Percentiles rank a stretch among this genome's conserved stretches.
Conservation (phyloP, 2,888 invertebrate species). For the Platycheirus albimanus region DNA sequence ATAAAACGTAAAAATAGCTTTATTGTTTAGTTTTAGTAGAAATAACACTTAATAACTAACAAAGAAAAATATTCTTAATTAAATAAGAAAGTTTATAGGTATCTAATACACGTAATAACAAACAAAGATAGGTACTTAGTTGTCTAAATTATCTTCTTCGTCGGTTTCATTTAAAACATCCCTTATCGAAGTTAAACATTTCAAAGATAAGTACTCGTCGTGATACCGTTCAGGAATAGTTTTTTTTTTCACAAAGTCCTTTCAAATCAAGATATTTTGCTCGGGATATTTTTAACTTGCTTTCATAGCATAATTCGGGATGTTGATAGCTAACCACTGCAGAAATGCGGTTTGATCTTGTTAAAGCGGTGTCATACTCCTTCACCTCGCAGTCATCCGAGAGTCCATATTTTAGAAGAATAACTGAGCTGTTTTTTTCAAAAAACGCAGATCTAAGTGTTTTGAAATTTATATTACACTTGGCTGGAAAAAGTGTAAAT, state of each 20-base stretch:
- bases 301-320: no score
- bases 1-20: neutral
- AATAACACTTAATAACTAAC: no score
- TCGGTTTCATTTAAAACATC: slow-evolving; percentile 15
- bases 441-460: neutral
- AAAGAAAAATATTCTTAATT: neutral
- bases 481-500: neutral
- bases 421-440: slow-evolving; percentile 6
- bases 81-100: neutral
- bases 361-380: no score
- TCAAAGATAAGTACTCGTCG: slow-evolving; percentile 10
- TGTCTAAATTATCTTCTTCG: no score
- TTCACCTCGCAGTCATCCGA: no score
- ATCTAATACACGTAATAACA: neutral
- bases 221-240: slow-evolving; percentile 24
- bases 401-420: slow-evolving; percentile 5
- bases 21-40: neutral
- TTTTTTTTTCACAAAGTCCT: slow-evolving; percentile 19
- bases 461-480: slow-evolving; percentile 10
- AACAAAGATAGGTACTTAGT: neutral
- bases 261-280: neutral
- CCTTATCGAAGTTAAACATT: neutral
- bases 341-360: no score
- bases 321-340: slow-evolving; percentile 6
- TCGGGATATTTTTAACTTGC: no score